Percentiles rank a stretch among this genome's conserved stretches.
phyloP scores from a whole-genome alignment of 1,140 invertebrate genomes.

The Hypsibius dujardini region DNA sequence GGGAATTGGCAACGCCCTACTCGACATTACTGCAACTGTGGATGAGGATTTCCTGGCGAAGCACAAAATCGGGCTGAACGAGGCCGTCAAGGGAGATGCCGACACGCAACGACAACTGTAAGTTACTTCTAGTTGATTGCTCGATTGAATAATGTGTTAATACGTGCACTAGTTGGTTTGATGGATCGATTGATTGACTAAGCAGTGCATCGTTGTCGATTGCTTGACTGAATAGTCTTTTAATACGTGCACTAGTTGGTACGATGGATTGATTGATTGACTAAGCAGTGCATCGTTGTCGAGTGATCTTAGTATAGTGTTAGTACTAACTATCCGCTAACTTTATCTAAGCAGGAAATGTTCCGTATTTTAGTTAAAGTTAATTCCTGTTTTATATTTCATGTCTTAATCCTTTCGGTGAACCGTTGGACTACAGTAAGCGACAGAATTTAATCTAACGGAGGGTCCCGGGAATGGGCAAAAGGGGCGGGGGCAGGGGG shows the following conservation, averaged over 20 bases:
- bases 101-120: neutral
- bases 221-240: slow-evolving; percentile 5
- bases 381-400: too few species aligned
- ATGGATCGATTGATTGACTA: slow-evolving; percentile 14
- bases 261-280: slow-evolving; percentile 19
- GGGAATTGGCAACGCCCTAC: slow-evolving; percentile 44
- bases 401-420: too few species aligned
- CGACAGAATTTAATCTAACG: too few species aligned
- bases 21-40: slow-evolving; percentile 42
- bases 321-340: too few species aligned
- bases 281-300: slow-evolving; percentile 25
- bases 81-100: slow-evolving; percentile 32
- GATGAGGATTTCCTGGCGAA: slow-evolving; percentile 39
- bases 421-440: too few species aligned
- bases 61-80: slow-evolving; percentile 38
- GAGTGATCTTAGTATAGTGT: neutral
- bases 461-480: too few species aligned
- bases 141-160: too few species aligned
- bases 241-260: neutral
- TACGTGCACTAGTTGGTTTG: too few species aligned
- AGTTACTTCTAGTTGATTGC: too few species aligned
- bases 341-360: too few species aligned
- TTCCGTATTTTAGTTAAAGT: too few species aligned
- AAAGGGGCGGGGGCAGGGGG: too few species aligned
- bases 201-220: slow-evolving; percentile 24